Evolutionary conservation across 2,888 invertebrate species (phyloP), one percentile per base, ranked within the genome.

Genomic region (Mechanitis messenoides): DNA sequence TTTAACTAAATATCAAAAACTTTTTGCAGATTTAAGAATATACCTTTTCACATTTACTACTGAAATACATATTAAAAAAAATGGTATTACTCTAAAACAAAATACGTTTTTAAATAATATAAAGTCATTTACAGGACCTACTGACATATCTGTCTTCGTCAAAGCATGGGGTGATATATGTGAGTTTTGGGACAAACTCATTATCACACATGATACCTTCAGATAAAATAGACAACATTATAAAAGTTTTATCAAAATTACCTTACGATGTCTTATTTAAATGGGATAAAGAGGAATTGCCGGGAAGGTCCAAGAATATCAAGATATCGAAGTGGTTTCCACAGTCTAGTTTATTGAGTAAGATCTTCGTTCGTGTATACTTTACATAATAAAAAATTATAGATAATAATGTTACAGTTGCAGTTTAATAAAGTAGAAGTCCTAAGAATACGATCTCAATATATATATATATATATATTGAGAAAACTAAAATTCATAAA

Each of bases 231-330:
- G 57, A 72, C 42, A 64, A 68, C 68, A 66, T 86, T 5, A 61
- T 82, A 0, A 71, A 72, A 3, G 78, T 74, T 0, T 79, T 87
- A 33, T 77, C 79, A 0, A 64, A 74, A 59, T 63, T 84, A 2
- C 75, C 78, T 0, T 84, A 80, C 38, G 73, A 85, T 56, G 70
- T 87, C 3, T 53, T 85, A 11, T 81, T 79, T 77, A 85, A 85
- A 62, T 84, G 79, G 76, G 76, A 82, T 60, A 65, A 65, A 12
- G 79, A 81, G 47, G 72, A 74, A 20, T 47, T 84, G 5, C 74
- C 76, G 31, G 77, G 74, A 45, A 65, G 65, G 7, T 65, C 76
- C 0, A 60, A 70, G 1, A 85, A 85, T 58, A 78, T 85, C 1
- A 76, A 66, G 58, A 75, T 83, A 60, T 71, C 70, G 0, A 81